Evolutionary conservation across 2,888 invertebrate genomes (phyloP).

Genomic region (Athalia circularis): DNA sequence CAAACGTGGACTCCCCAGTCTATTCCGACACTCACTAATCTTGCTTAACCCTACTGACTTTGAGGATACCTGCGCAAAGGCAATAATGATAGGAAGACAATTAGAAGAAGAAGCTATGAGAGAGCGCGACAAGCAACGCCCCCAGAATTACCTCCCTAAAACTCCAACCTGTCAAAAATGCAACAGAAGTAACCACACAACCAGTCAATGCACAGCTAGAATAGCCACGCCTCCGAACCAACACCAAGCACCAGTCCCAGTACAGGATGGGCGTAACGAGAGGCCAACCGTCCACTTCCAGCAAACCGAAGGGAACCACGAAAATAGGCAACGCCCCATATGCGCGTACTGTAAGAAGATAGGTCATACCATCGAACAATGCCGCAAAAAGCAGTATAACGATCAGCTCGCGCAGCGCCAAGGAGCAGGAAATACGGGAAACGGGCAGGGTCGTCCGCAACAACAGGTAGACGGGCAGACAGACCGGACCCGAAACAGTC

Average conservation of each 20-base stretch:
- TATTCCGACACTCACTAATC: too few species aligned
- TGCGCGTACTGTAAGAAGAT: conserved; percentile 46
- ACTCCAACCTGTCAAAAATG: background rate
- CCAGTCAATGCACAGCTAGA: background rate
- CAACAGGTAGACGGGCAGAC: background rate
- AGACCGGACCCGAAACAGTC: too few species aligned
- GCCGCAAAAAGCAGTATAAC: conserved; percentile 26
- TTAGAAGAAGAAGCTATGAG: too few species aligned
- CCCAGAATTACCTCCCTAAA: too few species aligned
- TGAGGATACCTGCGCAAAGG: too few species aligned
- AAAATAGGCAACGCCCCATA: conserved; percentile 1
- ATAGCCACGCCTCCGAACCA: background rate
- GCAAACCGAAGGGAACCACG: background rate
- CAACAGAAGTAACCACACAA: background rate
- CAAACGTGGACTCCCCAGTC: too few species aligned
- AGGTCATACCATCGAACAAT: conserved; percentile 42
- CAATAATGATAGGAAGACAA: too few species aligned
- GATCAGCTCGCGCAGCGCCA: background rate
- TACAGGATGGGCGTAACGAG: background rate
- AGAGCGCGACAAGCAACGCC: too few species aligned
- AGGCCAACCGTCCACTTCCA: background rate
- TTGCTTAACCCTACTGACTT: too few species aligned
- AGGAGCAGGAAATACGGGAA: conserved; percentile 7
- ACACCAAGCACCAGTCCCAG: too few species aligned
- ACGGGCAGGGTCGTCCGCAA: background rate